phyloP scores from a whole-genome alignment of 2,797 vertebrate genomes.

The Halcyon smyrnensis region DNA sequence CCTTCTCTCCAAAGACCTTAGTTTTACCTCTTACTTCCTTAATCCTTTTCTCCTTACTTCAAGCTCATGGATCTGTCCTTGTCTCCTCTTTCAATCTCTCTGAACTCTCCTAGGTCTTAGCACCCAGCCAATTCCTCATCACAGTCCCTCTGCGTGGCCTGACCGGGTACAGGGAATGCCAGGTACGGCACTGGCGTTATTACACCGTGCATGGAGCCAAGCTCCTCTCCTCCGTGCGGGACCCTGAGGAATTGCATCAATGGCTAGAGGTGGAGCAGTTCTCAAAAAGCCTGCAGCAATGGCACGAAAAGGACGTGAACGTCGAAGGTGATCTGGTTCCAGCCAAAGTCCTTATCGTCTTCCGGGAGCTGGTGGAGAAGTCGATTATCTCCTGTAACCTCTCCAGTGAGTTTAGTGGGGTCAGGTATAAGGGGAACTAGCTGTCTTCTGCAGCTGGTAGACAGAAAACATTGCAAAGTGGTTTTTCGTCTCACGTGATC shows the following conservation, averaged over 20 bases:
- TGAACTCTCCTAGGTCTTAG: slow-evolving; percentile 74
- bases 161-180: slow-evolving; percentile 79
- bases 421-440: neutral
- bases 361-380: slow-evolving; percentile 82
- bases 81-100: slow-evolving; percentile 3
- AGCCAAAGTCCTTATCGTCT: slow-evolving; percentile 81
- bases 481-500: neutral
- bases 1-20: neutral
- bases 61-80: neutral
- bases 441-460: neutral
- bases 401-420: slow-evolving; percentile 75
- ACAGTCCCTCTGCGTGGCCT: slow-evolving; percentile 82
- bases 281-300: slow-evolving; percentile 81
- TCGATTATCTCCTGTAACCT: slow-evolving; percentile 80
- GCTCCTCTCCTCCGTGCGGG: slow-evolving; percentile 80
- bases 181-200: slow-evolving; percentile 79
- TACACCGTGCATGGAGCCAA: slow-evolving; percentile 80
- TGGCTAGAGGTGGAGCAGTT: slow-evolving; percentile 87
- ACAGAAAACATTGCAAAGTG: neutral
- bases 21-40: neutral
- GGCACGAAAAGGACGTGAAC: slow-evolving; percentile 80
- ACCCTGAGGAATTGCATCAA: slow-evolving; percentile 85
- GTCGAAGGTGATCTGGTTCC: slow-evolving; percentile 87
- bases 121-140: slow-evolving; percentile 81
- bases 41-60: neutral